Evolutionary conservation across 2,113 vertebrate genomes (phyloP).

Genomic region (Halcyon malimbica): DNA sequence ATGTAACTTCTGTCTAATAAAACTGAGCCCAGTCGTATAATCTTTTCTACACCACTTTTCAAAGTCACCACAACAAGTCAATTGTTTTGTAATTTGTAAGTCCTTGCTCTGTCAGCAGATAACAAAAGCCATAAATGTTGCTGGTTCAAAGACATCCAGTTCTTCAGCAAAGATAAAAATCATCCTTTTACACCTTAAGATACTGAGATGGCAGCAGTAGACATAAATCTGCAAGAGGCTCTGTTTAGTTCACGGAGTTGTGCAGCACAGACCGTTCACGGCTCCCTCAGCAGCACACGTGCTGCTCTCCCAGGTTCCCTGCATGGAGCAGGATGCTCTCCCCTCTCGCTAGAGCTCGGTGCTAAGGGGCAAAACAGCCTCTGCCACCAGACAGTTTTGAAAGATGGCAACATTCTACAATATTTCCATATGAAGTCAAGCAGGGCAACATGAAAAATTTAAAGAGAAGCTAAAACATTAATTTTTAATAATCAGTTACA

Average conservation of each 20-base stretch:
- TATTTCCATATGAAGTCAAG: neutral
- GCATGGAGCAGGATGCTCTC: neutral
- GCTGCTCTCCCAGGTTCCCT: neutral
- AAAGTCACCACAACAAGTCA: neutral
- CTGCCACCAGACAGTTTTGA: neutral
- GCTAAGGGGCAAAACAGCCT: neutral
- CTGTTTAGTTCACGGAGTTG: neutral
- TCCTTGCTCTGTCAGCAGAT: neutral
- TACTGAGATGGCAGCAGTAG: neutral
- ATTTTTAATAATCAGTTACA: neutral
- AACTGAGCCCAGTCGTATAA: neutral
- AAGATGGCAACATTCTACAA: neutral
- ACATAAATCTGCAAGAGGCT: neutral
- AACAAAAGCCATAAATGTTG: neutral
- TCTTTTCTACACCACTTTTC: neutral
- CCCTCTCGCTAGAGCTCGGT: neutral
- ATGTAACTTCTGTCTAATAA: neutral
- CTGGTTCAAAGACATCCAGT: neutral
- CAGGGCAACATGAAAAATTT: neutral
- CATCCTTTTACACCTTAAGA: neutral
- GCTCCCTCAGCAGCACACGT: neutral
- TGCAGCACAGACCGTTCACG: accelerated
- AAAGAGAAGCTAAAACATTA: neutral
- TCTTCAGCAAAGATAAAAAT: neutral
- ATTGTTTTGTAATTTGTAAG: neutral